Base-by-base conservation (phyloP, 2,888 invertebrate genomes). In the Carabus problematicus region DNA sequence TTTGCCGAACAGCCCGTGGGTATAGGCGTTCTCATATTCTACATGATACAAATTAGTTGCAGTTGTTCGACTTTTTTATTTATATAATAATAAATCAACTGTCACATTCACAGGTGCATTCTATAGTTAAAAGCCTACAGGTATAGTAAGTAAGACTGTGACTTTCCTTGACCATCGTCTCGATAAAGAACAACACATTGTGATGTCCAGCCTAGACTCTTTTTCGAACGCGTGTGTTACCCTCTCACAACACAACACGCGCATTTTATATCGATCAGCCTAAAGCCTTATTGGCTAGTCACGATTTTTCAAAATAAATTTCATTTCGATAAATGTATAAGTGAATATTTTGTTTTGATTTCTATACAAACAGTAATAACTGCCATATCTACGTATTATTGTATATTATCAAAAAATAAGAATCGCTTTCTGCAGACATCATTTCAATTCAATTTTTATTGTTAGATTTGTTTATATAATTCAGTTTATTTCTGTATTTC, bases 21-120 rank as follows among this genome's bases (percentile, higher is more conserved):
- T 66, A 66, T 66, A 64, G 64, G 64, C 64, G 64, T 56, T 64
- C 56, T 56, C 56, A 56, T 64, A 64, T 64, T 64, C 55, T 64
- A 64, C 66, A 66, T 59, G 66, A 59, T 66, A 66, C 66, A 66
- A 66, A 66, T 66, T 66, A 66, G 59, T 43, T 59, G 56, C 58
- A 66, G 56, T 66, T 59, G 64, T 64, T 64, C 49, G 42, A 55
- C 43, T 64, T 66, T 66, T 66, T 67, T 67, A 60, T 67, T 67
- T 67, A 54, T 59, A 59, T 49, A 60, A 56, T 67, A 54, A 59
- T 67, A 67, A 67, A 66, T 66, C 66, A 29, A 60, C 41, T 60
- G 60, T 67, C 67, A 67, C 67, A 67, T 29, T 67, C 67, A 67
- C 67, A 67, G 67, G 67, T 67, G 67, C 52, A 52, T 52, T 52